Conservation (phyloP, 2,797 vertebrate species). For the Micropoecilia bifurca region DNA sequence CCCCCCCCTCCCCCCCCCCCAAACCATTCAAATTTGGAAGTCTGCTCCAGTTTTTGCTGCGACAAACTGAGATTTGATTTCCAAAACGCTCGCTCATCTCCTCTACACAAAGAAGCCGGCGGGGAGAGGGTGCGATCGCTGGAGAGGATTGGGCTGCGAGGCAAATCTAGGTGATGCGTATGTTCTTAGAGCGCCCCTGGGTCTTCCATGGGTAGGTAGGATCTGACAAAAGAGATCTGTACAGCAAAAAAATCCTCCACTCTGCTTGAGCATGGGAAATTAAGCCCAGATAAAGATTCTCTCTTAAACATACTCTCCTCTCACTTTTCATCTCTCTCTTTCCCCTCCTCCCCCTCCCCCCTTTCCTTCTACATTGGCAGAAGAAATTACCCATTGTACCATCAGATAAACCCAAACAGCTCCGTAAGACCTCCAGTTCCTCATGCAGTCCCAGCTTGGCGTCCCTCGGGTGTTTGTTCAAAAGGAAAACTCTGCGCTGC, state of each 20-base stretch:
- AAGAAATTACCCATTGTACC: conserved; percentile 93
- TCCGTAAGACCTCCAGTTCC: conserved; percentile 92
- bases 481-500: conserved; percentile 91
- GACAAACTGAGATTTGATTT: conserved; percentile 85
- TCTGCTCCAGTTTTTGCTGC: conserved; percentile 73
- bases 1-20: no score
- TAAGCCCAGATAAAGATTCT: conserved; percentile 98
- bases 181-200: conserved; percentile 85
- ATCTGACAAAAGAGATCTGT: conserved; percentile 89
- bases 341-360: conserved; percentile 21
- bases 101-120: conserved; percentile 80
- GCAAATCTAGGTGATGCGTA: conserved; percentile 84
- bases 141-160: conserved; percentile 82
- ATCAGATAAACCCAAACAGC: conserved; percentile 92
- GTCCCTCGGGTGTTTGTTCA: conserved; percentile 92
- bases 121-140: conserved; percentile 75
- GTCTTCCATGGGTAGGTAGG: conserved; percentile 84
- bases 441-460: conserved; percentile 92
- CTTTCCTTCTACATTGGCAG: conserved; percentile 84
- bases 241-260: conserved; percentile 84
- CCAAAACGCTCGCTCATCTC: conserved; percentile 81
- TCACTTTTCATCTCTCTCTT: conserved; percentile 79
- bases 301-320: conserved; percentile 91
- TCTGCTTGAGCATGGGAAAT: conserved; percentile 92
- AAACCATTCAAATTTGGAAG: conserved; percentile 75